Percentiles rank a stretch among this genome's conserved stretches.
These are phyloP conservation scores for Drosophila ananassae DNA, from an alignment of 1,140 invertebrate species.

Conservation along the genomic window DNA sequence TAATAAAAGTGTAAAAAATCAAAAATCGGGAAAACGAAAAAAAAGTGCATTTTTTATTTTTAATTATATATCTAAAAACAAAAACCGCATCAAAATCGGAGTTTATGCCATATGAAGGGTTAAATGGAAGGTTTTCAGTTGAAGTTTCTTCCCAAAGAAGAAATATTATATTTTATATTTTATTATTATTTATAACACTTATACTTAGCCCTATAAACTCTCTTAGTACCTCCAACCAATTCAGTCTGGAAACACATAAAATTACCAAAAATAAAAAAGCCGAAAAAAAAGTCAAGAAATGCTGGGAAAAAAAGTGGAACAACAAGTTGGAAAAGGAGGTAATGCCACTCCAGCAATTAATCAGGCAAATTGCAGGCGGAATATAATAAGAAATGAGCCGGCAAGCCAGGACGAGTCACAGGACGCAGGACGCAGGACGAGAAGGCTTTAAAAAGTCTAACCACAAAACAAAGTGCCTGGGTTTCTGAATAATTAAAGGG, in stretches of 20 bases:
- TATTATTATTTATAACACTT: neutral
- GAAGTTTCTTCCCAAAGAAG: too few species aligned
- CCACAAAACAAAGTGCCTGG: slow-evolving; percentile 9
- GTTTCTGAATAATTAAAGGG: neutral
- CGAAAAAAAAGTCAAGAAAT: neutral
- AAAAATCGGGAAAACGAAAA: too few species aligned
- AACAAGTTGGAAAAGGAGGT: slow-evolving; percentile 17
- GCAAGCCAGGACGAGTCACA: slow-evolving; percentile 13
- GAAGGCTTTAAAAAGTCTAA: slow-evolving; percentile 23
- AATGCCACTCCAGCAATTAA: slow-evolving; percentile 64
- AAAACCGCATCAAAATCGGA: too few species aligned
- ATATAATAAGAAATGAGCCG: slow-evolving; percentile 52
- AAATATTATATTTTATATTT: too few species aligned
- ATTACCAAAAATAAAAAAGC: slow-evolving; percentile 24
- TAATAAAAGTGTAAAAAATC: too few species aligned
- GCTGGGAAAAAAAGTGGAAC: neutral
- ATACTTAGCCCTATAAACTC: slow-evolving; percentile 1
- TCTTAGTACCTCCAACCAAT: too few species aligned
- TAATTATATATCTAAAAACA: too few species aligned
- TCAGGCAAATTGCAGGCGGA: slow-evolving; percentile 60
- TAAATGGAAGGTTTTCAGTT: too few species aligned
- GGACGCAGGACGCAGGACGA: neutral
- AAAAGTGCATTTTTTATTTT: too few species aligned
- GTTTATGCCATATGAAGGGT: too few species aligned
- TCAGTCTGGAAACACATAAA: slow-evolving; percentile 15